Base-by-base conservation (phyloP, 2,113 vertebrate genomes). In the Mugil cephalus region DNA sequence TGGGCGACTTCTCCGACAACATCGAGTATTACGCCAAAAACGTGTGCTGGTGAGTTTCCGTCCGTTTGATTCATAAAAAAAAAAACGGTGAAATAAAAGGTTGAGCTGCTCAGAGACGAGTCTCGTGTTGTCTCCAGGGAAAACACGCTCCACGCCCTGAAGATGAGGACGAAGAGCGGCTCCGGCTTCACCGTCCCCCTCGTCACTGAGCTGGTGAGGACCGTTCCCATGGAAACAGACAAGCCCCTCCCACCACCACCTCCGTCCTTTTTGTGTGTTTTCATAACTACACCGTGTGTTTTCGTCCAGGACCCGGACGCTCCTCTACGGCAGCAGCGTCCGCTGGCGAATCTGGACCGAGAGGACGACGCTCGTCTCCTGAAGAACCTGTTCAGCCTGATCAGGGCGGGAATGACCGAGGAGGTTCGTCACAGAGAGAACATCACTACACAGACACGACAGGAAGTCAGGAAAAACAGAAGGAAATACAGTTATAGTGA, bases 1-100 rank as follows among this genome's bases (percentile, higher is more conserved):
- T 98, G 50, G 96, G 95, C 53, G 96, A 97, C 81, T 99, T 99
- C 85, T 96, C 97, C 0, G 98, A 98, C 84, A 99, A 98, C 74
- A 99, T 99, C 53, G 97, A 99, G 67, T 99, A 95, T 90, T 99
- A 98, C 75, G 96, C 97, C 75, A 99, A 98, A 88, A 97, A 96
- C 56, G 98, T 99, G 2, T 99, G 96, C 90, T 99, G 98, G 98
- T 99, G 89, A 95, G 97, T 93, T 63, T 51, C 0, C 1, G 0
- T 38, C 30, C 10, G 24, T 71, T 4, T 17, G 24, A n/a, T n/a
- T n/a, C 24, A 30, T 2, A 30, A 30, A 30, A n/a, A 30, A 30
- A 30, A 2, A 30, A 30, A 30, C 24, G 2, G 5, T 2, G 5
- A 30, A 2, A 30, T 30, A 30, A 30, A 2, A 30, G 3, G 24